phyloP scores from a whole-genome alignment of 1,140 invertebrate species.

The Microplitis demolitor region DNA sequence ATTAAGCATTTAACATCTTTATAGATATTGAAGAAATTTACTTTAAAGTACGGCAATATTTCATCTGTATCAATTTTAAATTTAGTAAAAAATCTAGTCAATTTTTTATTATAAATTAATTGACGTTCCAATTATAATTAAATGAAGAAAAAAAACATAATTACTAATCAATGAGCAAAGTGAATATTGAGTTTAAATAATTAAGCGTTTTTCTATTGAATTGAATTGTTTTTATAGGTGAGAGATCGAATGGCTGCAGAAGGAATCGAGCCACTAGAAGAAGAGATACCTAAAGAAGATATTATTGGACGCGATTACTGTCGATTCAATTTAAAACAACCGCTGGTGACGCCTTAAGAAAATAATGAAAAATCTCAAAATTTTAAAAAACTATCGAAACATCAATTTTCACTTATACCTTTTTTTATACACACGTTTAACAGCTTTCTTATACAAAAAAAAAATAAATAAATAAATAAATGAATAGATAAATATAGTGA shows the following conservation, averaged over 20 bases:
- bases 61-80: too few relatives aligned
- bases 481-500: neutral
- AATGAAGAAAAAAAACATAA: neutral
- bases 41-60: too few relatives aligned
- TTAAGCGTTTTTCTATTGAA: too few relatives aligned
- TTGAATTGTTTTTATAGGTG: constrained; percentile 36
- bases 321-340: constrained; percentile 52
- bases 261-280: constrained; percentile 54
- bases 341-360: constrained; percentile 10
- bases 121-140: too few relatives aligned
- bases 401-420: constrained; percentile 25
- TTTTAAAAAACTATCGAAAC: neutral
- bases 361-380: neutral
- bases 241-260: constrained; percentile 54
- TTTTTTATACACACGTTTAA: constrained; percentile 24
- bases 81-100: too few relatives aligned
- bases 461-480: neutral
- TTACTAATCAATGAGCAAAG: too few relatives aligned
- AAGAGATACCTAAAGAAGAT: constrained; percentile 55
- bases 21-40: too few relatives aligned
- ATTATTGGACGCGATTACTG: constrained; percentile 58
- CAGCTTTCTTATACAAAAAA: neutral
- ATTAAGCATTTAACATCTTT: too few relatives aligned
- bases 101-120: too few relatives aligned
- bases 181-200: too few relatives aligned